A percentile compares a stretch with the other conserved stretches of the same genome.
phyloP scores from a whole-genome alignment of 2,888 invertebrate genomes.

The Nasonovia ribisnigri region DNA sequence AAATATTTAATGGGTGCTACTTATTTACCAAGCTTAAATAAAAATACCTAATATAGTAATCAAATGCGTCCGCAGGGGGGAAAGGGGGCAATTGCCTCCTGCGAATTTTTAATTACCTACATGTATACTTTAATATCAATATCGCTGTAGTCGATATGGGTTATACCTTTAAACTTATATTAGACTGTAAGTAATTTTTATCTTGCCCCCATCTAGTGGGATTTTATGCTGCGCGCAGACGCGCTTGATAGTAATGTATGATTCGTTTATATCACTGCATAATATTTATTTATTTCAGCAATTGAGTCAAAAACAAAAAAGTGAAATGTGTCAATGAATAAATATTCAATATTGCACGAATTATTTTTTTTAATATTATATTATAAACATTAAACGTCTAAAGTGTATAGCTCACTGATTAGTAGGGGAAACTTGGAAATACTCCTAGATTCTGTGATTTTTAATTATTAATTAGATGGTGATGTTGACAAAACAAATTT shows the following conservation, averaged over 20 bases:
- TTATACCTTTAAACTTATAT: too few relatives aligned
- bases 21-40: background rate
- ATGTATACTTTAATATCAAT: too few relatives aligned
- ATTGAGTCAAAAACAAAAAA: too few relatives aligned
- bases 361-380: background rate
- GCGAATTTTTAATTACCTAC: too few relatives aligned
- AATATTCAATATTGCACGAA: background rate
- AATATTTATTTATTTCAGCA: too few relatives aligned
- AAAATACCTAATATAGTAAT: too few relatives aligned
- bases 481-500: background rate
- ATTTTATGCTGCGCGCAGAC: too few relatives aligned
- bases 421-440: background rate
- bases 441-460: background rate
- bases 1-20: background rate
- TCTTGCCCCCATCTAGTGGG: too few relatives aligned
- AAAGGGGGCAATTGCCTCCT: too few relatives aligned
- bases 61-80: too few relatives aligned
- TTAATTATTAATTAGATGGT: background rate
- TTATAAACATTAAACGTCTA: background rate
- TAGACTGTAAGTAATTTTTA: too few relatives aligned
- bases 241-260: background rate
- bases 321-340: background rate
- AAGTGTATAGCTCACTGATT: background rate
- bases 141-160: too few relatives aligned
- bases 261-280: background rate